A percentile compares a stretch with the other conserved stretches of the same genome.
Evolutionary conservation across 2,888 invertebrate genomes (phyloP).

Genomic region (Lepidocyrtinus sp.): DNA sequence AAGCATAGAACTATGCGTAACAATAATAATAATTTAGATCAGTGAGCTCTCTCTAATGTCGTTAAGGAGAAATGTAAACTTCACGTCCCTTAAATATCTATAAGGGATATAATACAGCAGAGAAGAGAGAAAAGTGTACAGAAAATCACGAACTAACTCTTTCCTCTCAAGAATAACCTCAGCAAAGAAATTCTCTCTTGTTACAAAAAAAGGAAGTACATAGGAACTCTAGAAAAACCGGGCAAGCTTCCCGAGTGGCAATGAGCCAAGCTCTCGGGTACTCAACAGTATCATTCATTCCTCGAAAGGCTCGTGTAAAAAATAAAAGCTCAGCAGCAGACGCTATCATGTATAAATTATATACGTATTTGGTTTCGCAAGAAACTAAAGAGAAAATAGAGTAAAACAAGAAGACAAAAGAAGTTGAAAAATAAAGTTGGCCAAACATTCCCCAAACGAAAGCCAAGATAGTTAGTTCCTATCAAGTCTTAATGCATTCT

Average conservation of each 20-base stretch:
- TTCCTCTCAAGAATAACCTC: background rate
- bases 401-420: background rate
- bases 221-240: conserved; percentile 24
- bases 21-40: conserved; percentile 40
- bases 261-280: conserved; percentile 40
- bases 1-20: background rate
- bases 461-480: conserved; percentile 20
- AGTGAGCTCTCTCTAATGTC: background rate
- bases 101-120: background rate
- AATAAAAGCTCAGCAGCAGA: background rate
- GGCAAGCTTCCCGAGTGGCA: conserved; percentile 52
- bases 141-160: conserved; percentile 3
- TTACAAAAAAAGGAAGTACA: conserved; percentile 8
- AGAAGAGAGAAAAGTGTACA: conserved; percentile 17
- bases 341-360: background rate
- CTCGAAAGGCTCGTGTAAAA: background rate
- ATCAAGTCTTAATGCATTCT: background rate
- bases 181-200: background rate
- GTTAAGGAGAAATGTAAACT: background rate
- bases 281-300: conserved; percentile 39
- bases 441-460: conserved; percentile 38
- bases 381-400: background rate
- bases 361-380: background rate
- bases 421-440: conserved; percentile 31
- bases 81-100: background rate